Evolutionary conservation across 1,140 invertebrate genomes (phyloP).

Genomic region (Sweltsa coloradensis): DNA sequence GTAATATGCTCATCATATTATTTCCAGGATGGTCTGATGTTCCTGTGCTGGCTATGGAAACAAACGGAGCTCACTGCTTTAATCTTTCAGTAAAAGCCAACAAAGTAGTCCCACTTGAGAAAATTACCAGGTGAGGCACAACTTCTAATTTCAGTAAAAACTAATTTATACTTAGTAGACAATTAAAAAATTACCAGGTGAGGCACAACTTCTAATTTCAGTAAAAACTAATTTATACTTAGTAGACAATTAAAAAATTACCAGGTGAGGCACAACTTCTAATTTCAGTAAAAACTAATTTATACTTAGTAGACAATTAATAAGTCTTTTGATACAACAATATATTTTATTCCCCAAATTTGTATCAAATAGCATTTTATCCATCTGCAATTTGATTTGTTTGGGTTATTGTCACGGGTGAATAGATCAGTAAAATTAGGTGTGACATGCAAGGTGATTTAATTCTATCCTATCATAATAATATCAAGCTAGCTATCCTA

Average conservation of each 20-base stretch:
- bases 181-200: slow-evolving; percentile 34
- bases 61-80: slow-evolving; percentile 34
- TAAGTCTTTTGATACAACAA: too few relatives aligned
- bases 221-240: neutral
- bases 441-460: too few relatives aligned
- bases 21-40: slow-evolving; percentile 29
- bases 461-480: too few relatives aligned
- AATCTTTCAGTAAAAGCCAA: slow-evolving; percentile 30
- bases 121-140: slow-evolving; percentile 32
- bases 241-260: slow-evolving; percentile 25
- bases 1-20: slow-evolving; percentile 3
- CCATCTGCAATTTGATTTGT: too few relatives aligned
- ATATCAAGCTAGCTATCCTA: too few relatives aligned
- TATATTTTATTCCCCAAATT: too few relatives aligned
- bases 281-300: neutral
- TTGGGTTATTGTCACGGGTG: too few relatives aligned
- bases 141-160: neutral
- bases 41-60: slow-evolving; percentile 39
- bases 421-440: too few relatives aligned
- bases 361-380: too few relatives aligned
- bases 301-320: slow-evolving; percentile 9
- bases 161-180: neutral
- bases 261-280: slow-evolving; percentile 25
- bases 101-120: slow-evolving; percentile 28
- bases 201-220: neutral